Evolutionary conservation across 2,113 vertebrate species (phyloP).

Genomic region (Peromyscus polionotus): DNA sequence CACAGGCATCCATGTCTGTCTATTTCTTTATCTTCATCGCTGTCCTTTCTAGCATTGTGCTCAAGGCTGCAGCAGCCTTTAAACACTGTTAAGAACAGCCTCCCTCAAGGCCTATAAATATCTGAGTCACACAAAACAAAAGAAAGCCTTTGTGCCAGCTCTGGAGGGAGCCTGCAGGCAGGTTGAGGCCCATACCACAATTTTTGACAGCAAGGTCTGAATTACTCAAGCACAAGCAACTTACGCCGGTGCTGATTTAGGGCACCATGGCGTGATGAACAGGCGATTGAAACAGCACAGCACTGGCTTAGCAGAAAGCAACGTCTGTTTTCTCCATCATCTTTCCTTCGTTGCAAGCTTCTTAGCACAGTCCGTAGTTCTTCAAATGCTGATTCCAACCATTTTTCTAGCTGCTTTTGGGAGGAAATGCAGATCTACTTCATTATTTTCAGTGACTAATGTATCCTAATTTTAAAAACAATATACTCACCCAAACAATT

Average conservation of each 20-base stretch:
- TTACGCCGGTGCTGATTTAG: background rate
- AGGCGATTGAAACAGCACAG: constrained; percentile 15
- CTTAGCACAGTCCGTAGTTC: background rate
- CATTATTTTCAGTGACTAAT: constrained; percentile 18
- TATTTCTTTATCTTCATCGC: background rate
- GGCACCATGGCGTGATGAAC: background rate
- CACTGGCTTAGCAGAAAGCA: constrained; percentile 36
- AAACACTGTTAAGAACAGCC: background rate
- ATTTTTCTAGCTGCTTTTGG: constrained; percentile 10
- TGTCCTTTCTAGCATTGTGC: background rate
- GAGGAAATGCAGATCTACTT: background rate
- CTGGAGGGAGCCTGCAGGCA: constrained; percentile 26
- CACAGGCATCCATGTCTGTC: background rate
- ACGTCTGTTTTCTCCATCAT: constrained; percentile 39
- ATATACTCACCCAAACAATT: constrained; percentile 9
- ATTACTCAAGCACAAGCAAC: background rate
- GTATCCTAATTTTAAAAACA: constrained; percentile 17
- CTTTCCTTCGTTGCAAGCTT: background rate
- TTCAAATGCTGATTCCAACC: constrained; percentile 37
- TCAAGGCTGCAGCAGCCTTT: constrained; percentile 23
- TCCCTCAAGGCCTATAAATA: constrained; percentile 4
- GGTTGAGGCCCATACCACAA: constrained; percentile 18
- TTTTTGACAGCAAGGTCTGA: constrained; percentile 52
- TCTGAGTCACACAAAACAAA: constrained; percentile 35
- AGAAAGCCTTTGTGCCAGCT: constrained; percentile 51